Evolutionary conservation across 2,888 invertebrate genomes (phyloP), one percentile per base, ranked within the genome.

Genomic region (Cyclophora albipunctata): DNA sequence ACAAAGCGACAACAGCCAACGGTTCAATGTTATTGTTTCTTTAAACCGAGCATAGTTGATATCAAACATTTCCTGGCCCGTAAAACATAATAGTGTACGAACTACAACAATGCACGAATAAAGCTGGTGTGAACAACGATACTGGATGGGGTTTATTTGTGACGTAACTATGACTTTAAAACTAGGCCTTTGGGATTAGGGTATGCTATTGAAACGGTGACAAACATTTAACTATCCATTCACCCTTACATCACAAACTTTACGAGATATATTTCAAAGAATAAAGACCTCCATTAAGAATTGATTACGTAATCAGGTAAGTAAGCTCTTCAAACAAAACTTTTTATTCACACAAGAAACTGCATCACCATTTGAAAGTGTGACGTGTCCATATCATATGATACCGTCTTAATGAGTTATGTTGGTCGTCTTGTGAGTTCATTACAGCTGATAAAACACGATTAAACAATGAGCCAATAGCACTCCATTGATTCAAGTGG

Each of bases 401-500:
- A 64, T 59, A 61, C 54, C 56, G 61, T 59, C 54, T 63, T 67
- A 70, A 70, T 63, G 61, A 68, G 65, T 61, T 20, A 20, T 20
- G 54, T 57, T 55, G 34, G 43, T 4, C 20, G 43, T 3, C 54
- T 57, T 54, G 57, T 58, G 70, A 68, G 71, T 65, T 71, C 72
- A 83, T 79, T 79, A 79, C 81, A 83, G 78, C 81, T 85, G 84
- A 81, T 83, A 82, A 81, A 84, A 82, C 79, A 82, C 78, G 81
- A 84, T 85, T 82, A 84, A 81, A 81, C 80, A 84, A 81, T 79
- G 78, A 80, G 69, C 81, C 80, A 84, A 83, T 81, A 67, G 78
- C 79, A 78, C 78, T 75, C 75, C 83, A 82, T 83, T 85, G 84
- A 83, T 81, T 77, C 81, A 83, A 83, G 79, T 84, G 81, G 81